These are phyloP conservation scores for Aldrovandia affinis DNA, from an alignment of 2,797 vertebrate species.

Conservation along the genomic window DNA sequence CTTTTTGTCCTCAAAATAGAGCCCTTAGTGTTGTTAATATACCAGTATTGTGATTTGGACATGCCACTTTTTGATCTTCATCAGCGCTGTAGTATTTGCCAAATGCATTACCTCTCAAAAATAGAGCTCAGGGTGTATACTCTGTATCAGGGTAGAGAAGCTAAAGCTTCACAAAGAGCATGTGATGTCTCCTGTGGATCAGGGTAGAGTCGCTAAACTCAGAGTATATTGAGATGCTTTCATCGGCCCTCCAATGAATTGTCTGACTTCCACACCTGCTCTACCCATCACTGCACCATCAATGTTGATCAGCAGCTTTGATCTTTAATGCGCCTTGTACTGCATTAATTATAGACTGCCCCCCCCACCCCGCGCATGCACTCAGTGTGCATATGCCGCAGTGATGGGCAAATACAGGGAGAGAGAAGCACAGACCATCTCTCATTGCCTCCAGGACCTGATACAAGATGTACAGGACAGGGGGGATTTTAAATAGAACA, in stretches of 20 bases:
- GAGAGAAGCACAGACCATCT: slow-evolving; percentile 14
- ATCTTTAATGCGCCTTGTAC: slow-evolving; percentile 35
- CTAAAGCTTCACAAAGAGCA: too few relatives aligned
- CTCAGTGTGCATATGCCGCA: slow-evolving; percentile 15
- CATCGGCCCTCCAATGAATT: not conserved
- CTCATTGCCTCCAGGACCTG: not conserved
- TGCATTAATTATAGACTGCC: slow-evolving; percentile 41
- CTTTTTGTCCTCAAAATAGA: too few relatives aligned
- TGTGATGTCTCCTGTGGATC: too few relatives aligned
- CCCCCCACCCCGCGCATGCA: not conserved
- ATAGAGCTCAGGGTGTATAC: too few relatives aligned
- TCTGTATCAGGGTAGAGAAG: too few relatives aligned
- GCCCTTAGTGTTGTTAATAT: too few relatives aligned
- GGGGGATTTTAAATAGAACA: not conserved
- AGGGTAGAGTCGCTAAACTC: too few relatives aligned
- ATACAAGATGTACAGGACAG: not conserved
- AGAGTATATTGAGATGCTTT: too few relatives aligned
- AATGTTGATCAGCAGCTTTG: slow-evolving; percentile 33
- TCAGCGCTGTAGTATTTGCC: too few relatives aligned
- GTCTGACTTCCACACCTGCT: not conserved
- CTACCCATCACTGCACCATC: not conserved
- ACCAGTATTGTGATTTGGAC: too few relatives aligned
- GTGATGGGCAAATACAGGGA: not conserved
- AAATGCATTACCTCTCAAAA: too few relatives aligned
- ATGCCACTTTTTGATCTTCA: too few relatives aligned